phyloP scores from a whole-genome alignment of 2,888 invertebrate genomes.

The Drosophila testacea region DNA sequence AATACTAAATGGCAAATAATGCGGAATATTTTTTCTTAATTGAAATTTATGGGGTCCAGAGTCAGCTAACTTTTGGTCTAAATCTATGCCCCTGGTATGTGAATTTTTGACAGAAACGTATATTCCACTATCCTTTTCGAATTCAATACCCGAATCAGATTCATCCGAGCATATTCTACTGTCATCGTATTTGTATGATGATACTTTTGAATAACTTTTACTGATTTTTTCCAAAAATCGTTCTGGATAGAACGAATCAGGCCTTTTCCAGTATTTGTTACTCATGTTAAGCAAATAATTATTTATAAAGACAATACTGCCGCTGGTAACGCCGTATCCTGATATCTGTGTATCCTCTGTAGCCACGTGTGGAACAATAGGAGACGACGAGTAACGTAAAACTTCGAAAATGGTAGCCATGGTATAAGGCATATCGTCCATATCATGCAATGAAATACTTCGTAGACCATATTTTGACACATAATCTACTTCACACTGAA shows the following conservation, averaged over 20 bases:
- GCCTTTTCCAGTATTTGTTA: slow-evolving; percentile 90
- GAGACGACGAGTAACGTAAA: slow-evolving; percentile 92
- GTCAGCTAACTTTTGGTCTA: slow-evolving; percentile 6
- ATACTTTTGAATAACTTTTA: neutral
- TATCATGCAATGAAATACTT: slow-evolving; percentile 88
- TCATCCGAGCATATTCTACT: slow-evolving; percentile 85
- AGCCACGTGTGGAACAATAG: slow-evolving; percentile 96
- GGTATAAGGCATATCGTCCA: slow-evolving; percentile 90
- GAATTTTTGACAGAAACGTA: neutral
- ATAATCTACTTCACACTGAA: slow-evolving; percentile 89
- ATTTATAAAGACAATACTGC: slow-evolving; percentile 93
- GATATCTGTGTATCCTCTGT: slow-evolving; percentile 90
- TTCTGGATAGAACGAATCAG: slow-evolving; percentile 90
- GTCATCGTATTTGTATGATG: neutral
- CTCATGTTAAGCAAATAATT: slow-evolving; percentile 93
- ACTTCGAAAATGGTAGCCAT: slow-evolving; percentile 93
- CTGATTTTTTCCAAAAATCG: slow-evolving; percentile 88
- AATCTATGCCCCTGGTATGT: neutral
- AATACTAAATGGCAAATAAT: slow-evolving; percentile 94
- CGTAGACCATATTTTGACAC: slow-evolving; percentile 86
- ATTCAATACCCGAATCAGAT: slow-evolving; percentile 87
- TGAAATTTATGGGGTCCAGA: slow-evolving; percentile 18
- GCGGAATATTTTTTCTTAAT: slow-evolving; percentile 87
- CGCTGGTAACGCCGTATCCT: slow-evolving; percentile 90
- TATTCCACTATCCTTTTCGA: slow-evolving; percentile 82